A percentile compares a stretch with the other conserved stretches of the same genome.
Evolutionary conservation across 2,113 vertebrate species (phyloP).

Genomic region (Misgurnus anguillicaudatus): DNA sequence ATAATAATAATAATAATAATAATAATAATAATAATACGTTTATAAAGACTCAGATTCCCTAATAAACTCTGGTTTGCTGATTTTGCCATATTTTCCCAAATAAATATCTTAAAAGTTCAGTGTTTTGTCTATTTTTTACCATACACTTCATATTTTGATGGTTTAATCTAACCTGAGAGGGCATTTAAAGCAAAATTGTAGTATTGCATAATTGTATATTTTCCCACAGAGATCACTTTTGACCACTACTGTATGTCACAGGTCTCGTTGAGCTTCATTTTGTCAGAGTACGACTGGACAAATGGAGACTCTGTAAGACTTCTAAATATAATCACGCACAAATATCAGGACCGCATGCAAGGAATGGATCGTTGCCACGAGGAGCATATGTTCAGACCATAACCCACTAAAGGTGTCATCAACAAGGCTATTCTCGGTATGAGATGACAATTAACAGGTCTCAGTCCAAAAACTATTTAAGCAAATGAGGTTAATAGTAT

Average conservation of each 20-base stretch:
- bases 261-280: conserved; percentile 28
- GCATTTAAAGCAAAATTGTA: no score
- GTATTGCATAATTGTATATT: no score
- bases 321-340: not conserved
- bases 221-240: no score
- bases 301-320: conserved; percentile 17
- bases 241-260: not conserved
- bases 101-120: no score
- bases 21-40: no score
- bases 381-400: conserved; percentile 30
- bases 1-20: no score
- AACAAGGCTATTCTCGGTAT: not conserved
- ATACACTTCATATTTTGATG: no score
- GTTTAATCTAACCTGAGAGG: no score
- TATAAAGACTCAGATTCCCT: no score
- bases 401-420: conserved; percentile 24
- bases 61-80: no score
- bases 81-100: no score
- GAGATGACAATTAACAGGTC: conserved; percentile 8
- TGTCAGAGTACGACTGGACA: conserved; percentile 7
- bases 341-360: conserved; percentile 1
- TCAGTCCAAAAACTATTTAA: not conserved
- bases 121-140: no score
- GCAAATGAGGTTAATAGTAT: not conserved
- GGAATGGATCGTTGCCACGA: conserved; percentile 18